Conservation (phyloP, 2,888 invertebrate genomes). For the Leucophenga maculata region DNA sequence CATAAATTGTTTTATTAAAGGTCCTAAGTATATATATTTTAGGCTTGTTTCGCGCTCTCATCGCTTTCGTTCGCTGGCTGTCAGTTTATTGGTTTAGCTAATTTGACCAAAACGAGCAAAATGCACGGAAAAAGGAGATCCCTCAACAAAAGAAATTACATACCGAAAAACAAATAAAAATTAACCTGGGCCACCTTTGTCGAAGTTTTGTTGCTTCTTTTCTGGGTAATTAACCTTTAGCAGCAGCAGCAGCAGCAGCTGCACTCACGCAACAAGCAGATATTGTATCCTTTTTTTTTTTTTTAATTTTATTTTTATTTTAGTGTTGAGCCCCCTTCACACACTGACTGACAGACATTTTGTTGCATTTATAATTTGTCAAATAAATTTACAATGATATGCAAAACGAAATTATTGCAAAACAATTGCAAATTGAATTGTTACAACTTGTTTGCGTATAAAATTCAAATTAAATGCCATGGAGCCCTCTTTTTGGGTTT, state of each 20-base stretch:
- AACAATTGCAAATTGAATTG: conserved; percentile 23
- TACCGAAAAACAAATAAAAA: conserved; percentile 6
- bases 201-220: background rate
- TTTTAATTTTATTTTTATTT: conserved; percentile 5
- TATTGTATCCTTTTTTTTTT: conserved; percentile 19
- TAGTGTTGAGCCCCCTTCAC: background rate
- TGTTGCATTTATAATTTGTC: conserved; percentile 23
- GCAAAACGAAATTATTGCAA: conserved; percentile 19
- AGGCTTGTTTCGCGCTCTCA: background rate
- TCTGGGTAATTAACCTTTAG: conserved; percentile 51
- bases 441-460: background rate
- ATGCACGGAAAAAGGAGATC: background rate
- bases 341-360: background rate
- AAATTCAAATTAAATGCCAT: background rate
- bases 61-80: conserved; percentile 33
- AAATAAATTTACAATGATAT: conserved; percentile 22
- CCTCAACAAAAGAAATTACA: conserved; percentile 2
- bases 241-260: conserved; percentile 19
- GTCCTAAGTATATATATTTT: conserved; percentile 52
- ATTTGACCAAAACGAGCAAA: conserved; percentile 45
- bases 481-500: too few species aligned
- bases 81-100: conserved; percentile 65
- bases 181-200: conserved; percentile 23
- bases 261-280: background rate
- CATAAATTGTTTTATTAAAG: conserved; percentile 61